phyloP scores from a whole-genome alignment of 2,113 vertebrate species.

The Apodemus speciosus region DNA sequence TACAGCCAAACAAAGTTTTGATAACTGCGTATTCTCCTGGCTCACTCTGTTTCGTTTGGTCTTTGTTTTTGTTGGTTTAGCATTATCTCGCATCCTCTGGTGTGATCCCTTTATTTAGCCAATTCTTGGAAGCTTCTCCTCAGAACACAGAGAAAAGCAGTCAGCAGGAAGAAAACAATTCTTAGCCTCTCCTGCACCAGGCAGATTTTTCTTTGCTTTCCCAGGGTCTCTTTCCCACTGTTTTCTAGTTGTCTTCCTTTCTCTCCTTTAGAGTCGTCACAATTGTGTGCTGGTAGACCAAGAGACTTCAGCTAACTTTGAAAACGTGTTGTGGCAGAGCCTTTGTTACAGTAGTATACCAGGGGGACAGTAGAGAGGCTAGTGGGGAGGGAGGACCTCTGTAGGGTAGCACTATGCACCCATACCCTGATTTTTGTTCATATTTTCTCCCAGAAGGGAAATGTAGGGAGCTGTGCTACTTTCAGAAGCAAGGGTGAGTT shows the following conservation, averaged over 20 bases:
- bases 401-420: neutral
- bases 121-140: slow-evolving; percentile 72
- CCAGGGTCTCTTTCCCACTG: neutral
- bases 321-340: neutral
- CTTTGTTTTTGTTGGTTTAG: slow-evolving; percentile 75
- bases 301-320: slow-evolving; percentile 73
- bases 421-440: neutral
- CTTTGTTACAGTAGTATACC: slow-evolving; percentile 59
- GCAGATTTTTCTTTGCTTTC: slow-evolving; percentile 52
- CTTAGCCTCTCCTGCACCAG: slow-evolving; percentile 2
- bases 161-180: slow-evolving; percentile 68
- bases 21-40: slow-evolving; percentile 66
- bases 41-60: slow-evolving; percentile 65
- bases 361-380: neutral
- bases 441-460: slow-evolving; percentile 4
- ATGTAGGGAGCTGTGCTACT: slow-evolving; percentile 46
- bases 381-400: neutral
- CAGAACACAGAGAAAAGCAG: slow-evolving; percentile 63
- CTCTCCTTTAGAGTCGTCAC: neutral
- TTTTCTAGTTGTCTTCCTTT: slow-evolving; percentile 25
- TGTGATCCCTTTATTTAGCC: slow-evolving; percentile 68
- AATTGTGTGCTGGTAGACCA: slow-evolving; percentile 53
- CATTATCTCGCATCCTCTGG: slow-evolving; percentile 67
- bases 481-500: neutral
- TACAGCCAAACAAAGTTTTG: slow-evolving; percentile 76